A percentile compares a stretch with the other conserved stretches of the same genome.
Evolutionary conservation across 2,113 vertebrate genomes (phyloP).

Genomic region (Grammatotria lemairii): DNA sequence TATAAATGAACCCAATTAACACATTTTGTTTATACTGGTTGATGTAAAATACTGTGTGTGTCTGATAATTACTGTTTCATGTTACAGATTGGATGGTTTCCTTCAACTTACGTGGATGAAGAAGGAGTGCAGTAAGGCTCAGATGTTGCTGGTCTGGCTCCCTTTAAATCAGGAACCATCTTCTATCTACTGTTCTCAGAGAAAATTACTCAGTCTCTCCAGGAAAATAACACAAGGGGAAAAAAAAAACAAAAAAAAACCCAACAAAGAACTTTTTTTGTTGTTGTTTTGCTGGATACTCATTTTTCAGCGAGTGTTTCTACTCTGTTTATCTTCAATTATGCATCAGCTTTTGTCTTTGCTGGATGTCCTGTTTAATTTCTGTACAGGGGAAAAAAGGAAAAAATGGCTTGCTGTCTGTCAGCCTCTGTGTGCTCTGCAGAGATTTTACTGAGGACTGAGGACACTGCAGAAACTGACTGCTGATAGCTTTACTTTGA

Average conservation of each 20-base stretch:
- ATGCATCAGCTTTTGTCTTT: slow-evolving; percentile 62
- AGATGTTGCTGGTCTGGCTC: background rate
- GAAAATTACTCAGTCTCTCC: slow-evolving; percentile 47
- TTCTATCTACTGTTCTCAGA: slow-evolving; percentile 52
- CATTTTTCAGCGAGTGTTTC: slow-evolving; percentile 52
- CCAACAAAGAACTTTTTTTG: background rate
- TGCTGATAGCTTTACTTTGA: slow-evolving; percentile 45
- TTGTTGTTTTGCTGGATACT: slow-evolving; percentile 52
- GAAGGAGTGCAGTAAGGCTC: slow-evolving; percentile 79
- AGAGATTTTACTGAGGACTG: slow-evolving; percentile 16
- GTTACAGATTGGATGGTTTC: slow-evolving; percentile 93
- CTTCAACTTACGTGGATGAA: slow-evolving; percentile 95
- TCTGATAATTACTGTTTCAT: background rate
- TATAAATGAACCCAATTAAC: background rate
- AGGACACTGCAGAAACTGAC: slow-evolving; percentile 15
- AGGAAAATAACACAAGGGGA: slow-evolving; percentile 45
- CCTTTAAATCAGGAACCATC: slow-evolving; percentile 39
- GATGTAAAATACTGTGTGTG: background rate
- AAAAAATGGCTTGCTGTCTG: slow-evolving; percentile 4
- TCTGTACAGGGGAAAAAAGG: slow-evolving; percentile 31
- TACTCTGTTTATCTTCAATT: slow-evolving; percentile 59
- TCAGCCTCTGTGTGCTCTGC: slow-evolving; percentile 11
- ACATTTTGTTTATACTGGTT: background rate
- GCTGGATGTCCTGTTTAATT: slow-evolving; percentile 43
- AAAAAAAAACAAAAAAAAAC: fast-evolving